These are phyloP conservation scores for Perccottus glenii DNA, from an alignment of 2,113 vertebrate genomes.

Conservation along the genomic window DNA sequence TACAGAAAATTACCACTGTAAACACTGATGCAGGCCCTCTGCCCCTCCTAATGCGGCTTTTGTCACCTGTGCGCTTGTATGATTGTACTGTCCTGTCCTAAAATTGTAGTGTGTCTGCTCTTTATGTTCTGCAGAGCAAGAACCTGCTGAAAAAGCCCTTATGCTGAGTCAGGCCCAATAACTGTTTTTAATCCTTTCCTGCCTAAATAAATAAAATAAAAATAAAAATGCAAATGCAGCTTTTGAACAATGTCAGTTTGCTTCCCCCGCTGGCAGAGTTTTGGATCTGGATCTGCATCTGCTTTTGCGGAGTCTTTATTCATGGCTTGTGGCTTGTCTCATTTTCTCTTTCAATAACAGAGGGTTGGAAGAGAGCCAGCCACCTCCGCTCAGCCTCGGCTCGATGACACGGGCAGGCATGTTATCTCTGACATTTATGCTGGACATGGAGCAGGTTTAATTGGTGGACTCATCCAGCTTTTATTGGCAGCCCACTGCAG, in stretches of 20 bases:
- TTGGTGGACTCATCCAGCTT: constrained; percentile 37
- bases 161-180: too few relatives aligned
- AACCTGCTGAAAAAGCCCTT: too few relatives aligned
- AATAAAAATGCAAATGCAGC: constrained; percentile 33
- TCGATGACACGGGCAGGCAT: constrained; percentile 8
- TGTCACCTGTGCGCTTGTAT: too few relatives aligned
- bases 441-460: constrained; percentile 46
- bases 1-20: too few relatives aligned
- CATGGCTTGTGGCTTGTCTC: constrained; percentile 5
- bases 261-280: constrained; percentile 5
- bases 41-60: too few relatives aligned
- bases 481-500: constrained; percentile 35
- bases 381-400: not conserved
- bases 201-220: too few relatives aligned
- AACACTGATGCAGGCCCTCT: too few relatives aligned
- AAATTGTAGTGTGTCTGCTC: too few relatives aligned
- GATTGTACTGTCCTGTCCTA: too few relatives aligned
- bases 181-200: too few relatives aligned
- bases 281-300: constrained; percentile 15
- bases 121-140: too few relatives aligned
- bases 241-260: constrained; percentile 23
- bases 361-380: constrained; percentile 8
- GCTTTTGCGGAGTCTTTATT: not conserved
- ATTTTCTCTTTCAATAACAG: constrained; percentile 29
- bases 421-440: constrained; percentile 54